phyloP scores from a whole-genome alignment of 2,113 vertebrate species.

The Centropristis striata region DNA sequence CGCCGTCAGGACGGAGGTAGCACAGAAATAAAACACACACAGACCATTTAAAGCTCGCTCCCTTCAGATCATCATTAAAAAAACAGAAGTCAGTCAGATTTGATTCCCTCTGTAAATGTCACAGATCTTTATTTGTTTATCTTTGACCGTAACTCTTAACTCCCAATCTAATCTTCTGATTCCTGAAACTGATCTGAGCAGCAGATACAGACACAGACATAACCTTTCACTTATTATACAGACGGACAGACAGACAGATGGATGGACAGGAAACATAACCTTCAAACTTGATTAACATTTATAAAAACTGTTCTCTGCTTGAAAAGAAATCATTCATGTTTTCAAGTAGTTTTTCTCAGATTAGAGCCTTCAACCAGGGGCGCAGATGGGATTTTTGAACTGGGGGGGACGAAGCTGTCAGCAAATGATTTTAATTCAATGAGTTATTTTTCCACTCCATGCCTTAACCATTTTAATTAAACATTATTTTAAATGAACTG shows the following conservation, averaged over 20 bases:
- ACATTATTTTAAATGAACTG: too few relatives aligned
- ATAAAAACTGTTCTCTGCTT: background rate
- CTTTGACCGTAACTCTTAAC: background rate
- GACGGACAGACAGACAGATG: background rate
- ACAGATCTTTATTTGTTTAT: background rate
- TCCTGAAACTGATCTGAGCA: background rate
- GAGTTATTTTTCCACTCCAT: too few relatives aligned
- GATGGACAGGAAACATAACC: too few relatives aligned
- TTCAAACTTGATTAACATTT: background rate
- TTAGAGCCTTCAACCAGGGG: background rate
- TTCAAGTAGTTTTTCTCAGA: background rate
- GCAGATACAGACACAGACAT: background rate
- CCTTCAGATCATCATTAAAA: background rate
- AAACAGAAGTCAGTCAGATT: background rate
- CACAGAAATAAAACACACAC: background rate
- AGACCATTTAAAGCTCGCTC: background rate
- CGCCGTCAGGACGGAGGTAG: too few relatives aligned
- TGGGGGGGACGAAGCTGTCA: too few relatives aligned
- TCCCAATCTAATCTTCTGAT: background rate
- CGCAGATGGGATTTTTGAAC: too few relatives aligned
- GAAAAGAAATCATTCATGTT: background rate
- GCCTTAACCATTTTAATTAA: too few relatives aligned
- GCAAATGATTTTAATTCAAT: too few relatives aligned
- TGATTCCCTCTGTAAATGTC: background rate
- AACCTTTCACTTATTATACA: background rate